phyloP scores from a whole-genome alignment of 2,113 vertebrate species.

The Haemorhous mexicanus region DNA sequence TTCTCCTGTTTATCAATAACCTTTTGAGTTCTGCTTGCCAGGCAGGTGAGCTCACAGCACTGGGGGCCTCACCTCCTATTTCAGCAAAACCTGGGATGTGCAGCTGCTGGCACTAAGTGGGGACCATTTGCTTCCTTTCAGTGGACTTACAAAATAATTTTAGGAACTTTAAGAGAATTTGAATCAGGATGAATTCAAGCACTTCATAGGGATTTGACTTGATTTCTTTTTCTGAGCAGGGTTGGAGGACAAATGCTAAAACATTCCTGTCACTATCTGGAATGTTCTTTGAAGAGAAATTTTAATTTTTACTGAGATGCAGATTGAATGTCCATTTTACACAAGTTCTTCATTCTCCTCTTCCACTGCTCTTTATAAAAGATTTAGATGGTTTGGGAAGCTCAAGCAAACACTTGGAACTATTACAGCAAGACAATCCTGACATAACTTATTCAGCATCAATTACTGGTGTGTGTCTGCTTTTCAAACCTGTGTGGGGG shows the following conservation, averaged over 20 bases:
- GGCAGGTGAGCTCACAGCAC: not conserved
- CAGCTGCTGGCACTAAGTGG: not conserved
- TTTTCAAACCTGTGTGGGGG: not conserved
- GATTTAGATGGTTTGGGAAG: not conserved
- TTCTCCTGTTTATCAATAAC: not conserved
- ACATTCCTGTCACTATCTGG: not conserved
- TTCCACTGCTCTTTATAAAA: not conserved
- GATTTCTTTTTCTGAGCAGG: not conserved
- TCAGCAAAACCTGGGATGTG: not conserved
- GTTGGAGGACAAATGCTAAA: not conserved
- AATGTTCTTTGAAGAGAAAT: not conserved
- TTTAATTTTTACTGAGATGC: not conserved
- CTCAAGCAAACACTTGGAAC: not conserved
- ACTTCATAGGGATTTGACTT: not conserved
- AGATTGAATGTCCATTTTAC: not conserved
- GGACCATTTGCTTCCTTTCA: not conserved
- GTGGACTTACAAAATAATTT: not conserved
- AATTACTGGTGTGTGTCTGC: not conserved
- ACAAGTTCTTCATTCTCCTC: not conserved
- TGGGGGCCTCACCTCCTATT: not conserved
- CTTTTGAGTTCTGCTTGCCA: not conserved
- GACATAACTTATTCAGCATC: not conserved
- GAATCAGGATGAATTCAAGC: not conserved
- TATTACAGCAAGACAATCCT: not conserved
- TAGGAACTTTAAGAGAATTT: not conserved